These are phyloP conservation scores for Eulacestoma nigropectus DNA, from an alignment of 2,113 vertebrate species.

Conservation along the genomic window DNA sequence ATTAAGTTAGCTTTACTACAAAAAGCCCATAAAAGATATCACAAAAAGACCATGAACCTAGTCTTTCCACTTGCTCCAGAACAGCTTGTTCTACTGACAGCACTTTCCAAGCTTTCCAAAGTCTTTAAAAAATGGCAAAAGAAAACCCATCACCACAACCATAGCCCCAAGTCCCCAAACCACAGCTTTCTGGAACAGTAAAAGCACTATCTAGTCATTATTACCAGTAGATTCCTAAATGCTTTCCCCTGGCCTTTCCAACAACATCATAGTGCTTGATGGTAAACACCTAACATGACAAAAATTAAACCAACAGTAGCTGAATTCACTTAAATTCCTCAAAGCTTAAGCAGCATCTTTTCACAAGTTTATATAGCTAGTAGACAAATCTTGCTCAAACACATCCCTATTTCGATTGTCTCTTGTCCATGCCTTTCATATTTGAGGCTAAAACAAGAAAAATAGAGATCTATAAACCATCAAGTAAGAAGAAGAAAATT, in stretches of 20 bases:
- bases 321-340: background rate
- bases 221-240: background rate
- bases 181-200: background rate
- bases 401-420: background rate
- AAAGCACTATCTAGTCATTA: background rate
- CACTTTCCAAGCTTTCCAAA: background rate
- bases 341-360: background rate
- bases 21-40: background rate
- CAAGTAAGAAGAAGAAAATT: background rate
- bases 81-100: background rate
- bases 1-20: background rate
- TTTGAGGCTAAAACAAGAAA: background rate
- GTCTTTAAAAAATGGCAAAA: background rate
- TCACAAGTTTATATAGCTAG: background rate
- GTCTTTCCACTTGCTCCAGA: background rate
- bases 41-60: background rate
- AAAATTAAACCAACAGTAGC: background rate
- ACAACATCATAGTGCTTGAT: background rate
- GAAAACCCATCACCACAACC: background rate
- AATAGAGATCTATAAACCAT: background rate
- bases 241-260: background rate
- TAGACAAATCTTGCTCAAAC: background rate
- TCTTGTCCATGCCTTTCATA: background rate
- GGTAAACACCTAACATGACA: background rate
- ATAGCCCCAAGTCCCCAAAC: background rate